phyloP scores from a whole-genome alignment of 2,888 invertebrate genomes.

The Vesta saturnalis region DNA sequence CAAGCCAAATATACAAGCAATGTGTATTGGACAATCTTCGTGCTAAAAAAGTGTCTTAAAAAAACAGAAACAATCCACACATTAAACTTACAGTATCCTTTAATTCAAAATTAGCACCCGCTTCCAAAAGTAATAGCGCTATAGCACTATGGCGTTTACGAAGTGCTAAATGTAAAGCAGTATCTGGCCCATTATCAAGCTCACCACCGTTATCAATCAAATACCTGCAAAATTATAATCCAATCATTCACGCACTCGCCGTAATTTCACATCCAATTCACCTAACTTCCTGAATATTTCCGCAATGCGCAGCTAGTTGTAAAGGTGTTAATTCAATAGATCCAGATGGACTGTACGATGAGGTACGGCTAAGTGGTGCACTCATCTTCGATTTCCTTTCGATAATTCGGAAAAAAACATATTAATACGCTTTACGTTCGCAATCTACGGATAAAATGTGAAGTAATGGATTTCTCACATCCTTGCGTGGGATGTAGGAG shows the following conservation, averaged over 20 bases:
- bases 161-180: constrained; percentile 71
- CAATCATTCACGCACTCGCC: not conserved
- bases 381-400: constrained; percentile 24
- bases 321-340: constrained; percentile 55
- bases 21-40: constrained; percentile 70
- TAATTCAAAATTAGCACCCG: constrained; percentile 68
- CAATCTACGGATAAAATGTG: not conserved
- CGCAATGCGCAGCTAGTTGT: constrained; percentile 56
- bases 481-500: not conserved
- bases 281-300: constrained; percentile 56
- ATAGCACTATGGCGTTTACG: constrained; percentile 66
- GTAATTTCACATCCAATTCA: constrained; percentile 37
- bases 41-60: constrained; percentile 56
- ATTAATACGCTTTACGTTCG: not conserved
- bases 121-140: constrained; percentile 69
- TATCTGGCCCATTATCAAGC: constrained; percentile 60
- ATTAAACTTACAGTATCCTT: constrained; percentile 62
- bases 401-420: not conserved
- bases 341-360: constrained; percentile 54
- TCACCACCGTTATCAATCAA: constrained; percentile 59
- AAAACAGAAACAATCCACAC: constrained; percentile 16
- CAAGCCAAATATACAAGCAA: constrained; percentile 67
- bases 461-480: not conserved
- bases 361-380: constrained; percentile 41
- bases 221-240: constrained; percentile 46